Evolutionary conservation across 2,888 invertebrate genomes (phyloP).

Genomic region (Aleiodes testaceus): DNA sequence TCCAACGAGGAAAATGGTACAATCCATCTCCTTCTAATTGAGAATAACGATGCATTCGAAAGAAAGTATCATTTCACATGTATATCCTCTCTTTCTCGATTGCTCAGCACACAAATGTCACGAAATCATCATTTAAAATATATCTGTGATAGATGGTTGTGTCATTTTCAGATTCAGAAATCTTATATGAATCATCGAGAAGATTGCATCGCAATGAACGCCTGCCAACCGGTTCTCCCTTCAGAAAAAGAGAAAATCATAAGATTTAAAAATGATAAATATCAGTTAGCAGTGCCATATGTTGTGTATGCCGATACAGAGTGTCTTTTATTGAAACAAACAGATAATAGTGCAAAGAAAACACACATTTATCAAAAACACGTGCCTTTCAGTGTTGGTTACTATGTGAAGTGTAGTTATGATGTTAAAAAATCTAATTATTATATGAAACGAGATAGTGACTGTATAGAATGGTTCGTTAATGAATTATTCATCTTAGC

Average conservation of each 20-base stretch:
- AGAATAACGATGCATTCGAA: background rate
- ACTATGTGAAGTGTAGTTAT: too few species aligned
- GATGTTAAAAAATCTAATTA: too few species aligned
- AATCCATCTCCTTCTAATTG: background rate
- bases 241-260: slow-evolving; percentile 38
- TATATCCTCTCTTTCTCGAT: background rate
- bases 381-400: too few species aligned
- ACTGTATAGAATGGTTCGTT: too few species aligned
- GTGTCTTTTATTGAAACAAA: slow-evolving; percentile 35
- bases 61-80: background rate
- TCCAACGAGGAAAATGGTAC: background rate
- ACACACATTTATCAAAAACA: too few species aligned
- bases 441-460: too few species aligned
- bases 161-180: background rate
- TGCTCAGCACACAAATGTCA: background rate
- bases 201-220: background rate
- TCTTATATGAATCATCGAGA: background rate
- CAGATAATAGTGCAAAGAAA: background rate
- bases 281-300: slow-evolving; percentile 45
- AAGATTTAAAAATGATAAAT: slow-evolving; percentile 40
- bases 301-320: slow-evolving; percentile 47
- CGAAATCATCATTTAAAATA: too few species aligned
- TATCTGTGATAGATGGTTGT: background rate
- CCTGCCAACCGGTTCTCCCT: slow-evolving; percentile 19
- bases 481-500: too few species aligned